phyloP scores from a whole-genome alignment of 2,888 invertebrate genomes.

The Bombylius major region DNA sequence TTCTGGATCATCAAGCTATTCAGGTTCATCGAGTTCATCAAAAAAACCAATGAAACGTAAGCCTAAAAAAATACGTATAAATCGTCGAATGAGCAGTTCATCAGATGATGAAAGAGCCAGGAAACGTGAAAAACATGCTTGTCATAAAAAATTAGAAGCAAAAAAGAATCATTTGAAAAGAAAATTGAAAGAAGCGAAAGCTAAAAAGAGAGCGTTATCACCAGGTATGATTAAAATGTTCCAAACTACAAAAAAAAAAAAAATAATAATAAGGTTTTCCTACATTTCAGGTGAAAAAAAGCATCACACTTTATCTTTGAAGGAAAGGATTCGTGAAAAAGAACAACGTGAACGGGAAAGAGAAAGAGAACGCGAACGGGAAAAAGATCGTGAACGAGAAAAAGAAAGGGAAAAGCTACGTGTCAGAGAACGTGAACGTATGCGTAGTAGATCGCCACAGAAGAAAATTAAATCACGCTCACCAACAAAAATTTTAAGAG shows the following conservation, averaged over 20 bases:
- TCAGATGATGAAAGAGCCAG: constrained; percentile 43
- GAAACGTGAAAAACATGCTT: constrained; percentile 33
- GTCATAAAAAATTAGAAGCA: constrained; percentile 31
- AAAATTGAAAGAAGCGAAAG: constrained; percentile 32
- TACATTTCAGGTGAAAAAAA: constrained; percentile 23
- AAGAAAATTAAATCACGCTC: constrained; percentile 43
- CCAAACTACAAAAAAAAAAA: too few relatives aligned
- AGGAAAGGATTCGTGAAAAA: constrained; percentile 25
- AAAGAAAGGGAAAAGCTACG: constrained; percentile 38
- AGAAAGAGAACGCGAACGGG: constrained; percentile 38
- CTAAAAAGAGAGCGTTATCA: constrained; percentile 26
- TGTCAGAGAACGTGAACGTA: constrained; percentile 38
- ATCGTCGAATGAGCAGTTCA: constrained; percentile 45
- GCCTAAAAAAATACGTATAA: not conserved
- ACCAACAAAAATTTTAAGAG: constrained; percentile 40
- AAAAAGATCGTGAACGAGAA: constrained; percentile 39
- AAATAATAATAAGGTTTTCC: too few relatives aligned
- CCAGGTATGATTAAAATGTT: constrained; percentile 7
- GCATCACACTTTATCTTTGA: constrained; percentile 27
- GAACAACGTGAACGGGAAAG: constrained; percentile 38
- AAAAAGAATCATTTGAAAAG: constrained; percentile 33
- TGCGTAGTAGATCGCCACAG: constrained; percentile 35
- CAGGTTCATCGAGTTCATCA: constrained; percentile 30
- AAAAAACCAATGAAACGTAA: constrained; percentile 10
- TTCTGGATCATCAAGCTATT: constrained; percentile 27